A percentile compares a stretch with the other conserved stretches of the same genome.
These are phyloP conservation scores for Zoanthus gigantus DNA, from an alignment of 92 coral and sea anemone genomes.

Conservation along the genomic window DNA sequence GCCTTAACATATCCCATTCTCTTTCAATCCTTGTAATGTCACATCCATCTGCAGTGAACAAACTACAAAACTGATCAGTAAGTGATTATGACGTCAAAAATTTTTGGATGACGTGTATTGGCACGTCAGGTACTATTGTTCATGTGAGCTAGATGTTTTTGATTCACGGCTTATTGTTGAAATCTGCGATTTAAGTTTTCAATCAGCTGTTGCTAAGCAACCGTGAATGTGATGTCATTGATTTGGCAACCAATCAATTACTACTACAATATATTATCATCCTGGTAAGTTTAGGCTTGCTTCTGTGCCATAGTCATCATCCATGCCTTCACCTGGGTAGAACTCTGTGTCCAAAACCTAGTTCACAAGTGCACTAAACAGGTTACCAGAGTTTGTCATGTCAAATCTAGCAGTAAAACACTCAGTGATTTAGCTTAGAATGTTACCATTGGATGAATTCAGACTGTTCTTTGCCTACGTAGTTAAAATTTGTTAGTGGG, in stretches of 20 bases:
- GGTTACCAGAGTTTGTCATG: constrained; percentile 43
- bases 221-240: no score
- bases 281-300: no score
- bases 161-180: no score
- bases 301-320: constrained; percentile 35
- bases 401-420: constrained; percentile 63
- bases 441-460: constrained; percentile 27
- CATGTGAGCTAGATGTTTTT: no score
- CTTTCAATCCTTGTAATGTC: constrained; percentile 21
- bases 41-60: constrained; percentile 55
- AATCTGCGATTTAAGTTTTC: no score
- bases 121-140: no score
- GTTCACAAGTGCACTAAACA: constrained; percentile 63
- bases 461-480: constrained; percentile 56
- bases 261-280: no score
- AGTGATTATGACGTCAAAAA: no score
- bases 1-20: constrained; percentile 50
- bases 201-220: no score
- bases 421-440: constrained; percentile 41
- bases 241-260: no score
- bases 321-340: constrained; percentile 8
- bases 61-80: constrained; percentile 30
- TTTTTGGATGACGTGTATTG: no score
- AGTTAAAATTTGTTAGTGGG: constrained; percentile 29
- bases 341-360: constrained; percentile 50